These are phyloP conservation scores for Salvator merianae DNA, from an alignment of 2,113 vertebrate species.

Conservation along the genomic window DNA sequence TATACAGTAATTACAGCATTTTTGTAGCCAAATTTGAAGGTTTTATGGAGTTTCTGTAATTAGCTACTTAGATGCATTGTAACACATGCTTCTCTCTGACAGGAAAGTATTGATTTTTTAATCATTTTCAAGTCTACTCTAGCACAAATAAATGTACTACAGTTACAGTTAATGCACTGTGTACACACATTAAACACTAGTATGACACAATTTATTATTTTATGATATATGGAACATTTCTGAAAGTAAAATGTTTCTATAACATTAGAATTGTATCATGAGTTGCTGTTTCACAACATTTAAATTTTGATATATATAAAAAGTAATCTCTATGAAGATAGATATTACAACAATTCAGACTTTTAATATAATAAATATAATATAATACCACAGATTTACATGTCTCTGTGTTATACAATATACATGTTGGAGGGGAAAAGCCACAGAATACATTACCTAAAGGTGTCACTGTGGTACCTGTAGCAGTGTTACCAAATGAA, in stretches of 20 bases:
- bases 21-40: constrained; percentile 77
- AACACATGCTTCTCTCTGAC: constrained; percentile 86
- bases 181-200: constrained; percentile 77
- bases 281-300: constrained; percentile 46
- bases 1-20: constrained; percentile 72
- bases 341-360: not conserved
- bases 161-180: constrained; percentile 88
- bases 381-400: constrained; percentile 47
- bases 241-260: constrained; percentile 47
- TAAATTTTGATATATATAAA: constrained; percentile 30
- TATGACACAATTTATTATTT: constrained; percentile 79
- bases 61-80: constrained; percentile 85
- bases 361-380: constrained; percentile 14
- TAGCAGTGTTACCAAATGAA: constrained; percentile 57
- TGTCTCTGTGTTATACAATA: constrained; percentile 42
- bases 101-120: constrained; percentile 90
- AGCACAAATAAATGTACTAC: constrained; percentile 88
- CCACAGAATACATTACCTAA: constrained; percentile 69
- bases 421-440: constrained; percentile 59
- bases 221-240: constrained; percentile 72
- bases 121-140: constrained; percentile 90
- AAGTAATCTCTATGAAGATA: constrained; percentile 4
- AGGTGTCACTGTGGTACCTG: constrained; percentile 78
- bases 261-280: constrained; percentile 34
- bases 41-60: constrained; percentile 85